Evolutionary conservation across 2,888 invertebrate species (phyloP), one percentile per base, ranked within the genome.

Genomic region (Plagiodera versicolora): DNA sequence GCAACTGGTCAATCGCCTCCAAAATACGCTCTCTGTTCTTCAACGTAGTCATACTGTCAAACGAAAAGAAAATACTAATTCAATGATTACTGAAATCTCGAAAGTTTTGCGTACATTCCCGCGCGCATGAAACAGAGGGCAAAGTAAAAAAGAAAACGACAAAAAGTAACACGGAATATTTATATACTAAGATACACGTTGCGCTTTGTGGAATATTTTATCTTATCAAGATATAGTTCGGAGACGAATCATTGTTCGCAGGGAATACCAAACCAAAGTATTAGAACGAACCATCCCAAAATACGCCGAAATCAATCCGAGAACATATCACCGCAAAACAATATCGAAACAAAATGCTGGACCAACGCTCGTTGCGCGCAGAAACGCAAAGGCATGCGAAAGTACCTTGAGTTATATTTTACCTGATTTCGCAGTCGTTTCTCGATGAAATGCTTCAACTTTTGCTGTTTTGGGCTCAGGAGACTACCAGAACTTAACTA

Each of bases 1-100:
- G 87, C 76, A 93, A 83, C 79, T 91, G 90, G 82, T 93, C 92
- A 77, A 94, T 92, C 73, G 92, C 90, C 77, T 91, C 90, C 74
- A 93, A 83, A 78, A 93, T 91, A 77, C 87, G 85, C 73, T 89
- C 87, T 80, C 89, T 87, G 82, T 88, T 85, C 80, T 84, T 85
- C 77, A 87, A 64, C 49, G 67, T 64, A 65, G 67, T 64, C 67
- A 67, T 65, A 46, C 58, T 63, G 35, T 30, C 56, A 58, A 59
- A 62, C 45, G 46, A 59, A 56, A 49, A 45, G 18, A 47, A 32
- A 49, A 20, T 60, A 24, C 50, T 35, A 47, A 56, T 57, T 14
- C 1, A 14, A 39, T 1, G 8, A 8, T 11, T 6, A 32, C 10
- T 2, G 11, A 32, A 6, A 11, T 10, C 11, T 14, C 4, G 14